A percentile compares a stretch with the other conserved stretches of the same genome.
phyloP scores from a whole-genome alignment of 2,113 vertebrate genomes.

The Mustela nigripes region DNA sequence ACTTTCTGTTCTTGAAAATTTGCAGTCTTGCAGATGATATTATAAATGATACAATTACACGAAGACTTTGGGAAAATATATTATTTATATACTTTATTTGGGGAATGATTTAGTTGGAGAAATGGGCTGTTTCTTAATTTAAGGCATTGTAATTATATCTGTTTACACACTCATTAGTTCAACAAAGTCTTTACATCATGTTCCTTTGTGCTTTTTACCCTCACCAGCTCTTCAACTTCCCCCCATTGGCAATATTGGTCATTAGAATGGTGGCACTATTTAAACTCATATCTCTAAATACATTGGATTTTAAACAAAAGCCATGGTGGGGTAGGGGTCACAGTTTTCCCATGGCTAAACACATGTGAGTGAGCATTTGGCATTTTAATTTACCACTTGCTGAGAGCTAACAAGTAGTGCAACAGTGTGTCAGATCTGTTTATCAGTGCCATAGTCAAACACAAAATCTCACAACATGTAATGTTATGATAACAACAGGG shows the following conservation, averaged over 20 bases:
- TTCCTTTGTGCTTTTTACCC: not conserved
- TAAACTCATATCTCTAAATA: constrained; percentile 33
- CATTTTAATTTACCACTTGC: constrained; percentile 75
- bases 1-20: constrained; percentile 48
- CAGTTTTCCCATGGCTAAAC: not conserved
- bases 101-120: constrained; percentile 9
- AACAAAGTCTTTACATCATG: not conserved
- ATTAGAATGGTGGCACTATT: not conserved
- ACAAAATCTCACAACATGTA: constrained; percentile 21
- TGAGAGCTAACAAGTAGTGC: constrained; percentile 81
- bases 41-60: not conserved
- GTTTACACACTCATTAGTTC: not conserved
- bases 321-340: not conserved
- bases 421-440: constrained; percentile 64
- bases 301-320: not conserved
- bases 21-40: not conserved
- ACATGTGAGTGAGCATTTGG: constrained; percentile 61
- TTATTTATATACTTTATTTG: constrained; percentile 54
- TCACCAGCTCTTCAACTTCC: not conserved
- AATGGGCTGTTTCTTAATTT: constrained; percentile 24
- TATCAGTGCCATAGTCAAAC: constrained; percentile 72
- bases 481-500: not conserved
- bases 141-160: not conserved
- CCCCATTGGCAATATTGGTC: not conserved
- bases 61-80: not conserved